Percentiles rank a stretch among this genome's conserved stretches.
Evolutionary conservation across 2,888 invertebrate genomes (phyloP).

Genomic region (Caradrina clavipalpis): DNA sequence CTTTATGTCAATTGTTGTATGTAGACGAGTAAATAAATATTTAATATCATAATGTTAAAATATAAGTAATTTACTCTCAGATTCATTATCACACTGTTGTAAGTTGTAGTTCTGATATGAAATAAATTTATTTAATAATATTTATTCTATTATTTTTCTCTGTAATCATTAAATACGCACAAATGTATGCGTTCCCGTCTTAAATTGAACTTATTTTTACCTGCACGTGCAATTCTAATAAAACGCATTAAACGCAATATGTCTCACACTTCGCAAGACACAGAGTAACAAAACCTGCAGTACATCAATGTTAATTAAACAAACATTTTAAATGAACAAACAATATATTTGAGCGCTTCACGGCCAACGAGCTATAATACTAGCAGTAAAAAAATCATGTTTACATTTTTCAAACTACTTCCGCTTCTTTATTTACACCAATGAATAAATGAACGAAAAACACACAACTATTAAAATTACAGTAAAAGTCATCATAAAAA

Average conservation of each 20-base stretch:
- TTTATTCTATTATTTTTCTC: slow-evolving; percentile 16
- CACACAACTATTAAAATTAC: slow-evolving; percentile 26
- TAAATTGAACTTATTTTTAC: background rate
- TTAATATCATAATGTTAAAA: too few relatives aligned
- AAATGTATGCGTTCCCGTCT: background rate
- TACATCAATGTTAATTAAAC: slow-evolving; percentile 3
- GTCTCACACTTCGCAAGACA: slow-evolving; percentile 25
- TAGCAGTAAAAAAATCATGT: slow-evolving; percentile 19
- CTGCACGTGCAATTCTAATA: slow-evolving; percentile 6
- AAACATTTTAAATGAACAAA: slow-evolving; percentile 9
- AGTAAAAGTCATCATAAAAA: slow-evolving; percentile 31
- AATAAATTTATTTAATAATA: slow-evolving; percentile 47
- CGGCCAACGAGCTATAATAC: slow-evolving; percentile 12
- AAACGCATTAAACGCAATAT: background rate
- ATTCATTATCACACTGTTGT: slow-evolving; percentile 33
- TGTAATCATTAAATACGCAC: background rate
- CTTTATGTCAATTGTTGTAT: too few relatives aligned
- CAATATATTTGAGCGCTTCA: background rate
- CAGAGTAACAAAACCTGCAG: background rate
- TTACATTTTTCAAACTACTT: slow-evolving; percentile 21
- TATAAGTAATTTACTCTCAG: slow-evolving; percentile 25
- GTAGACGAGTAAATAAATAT: too few relatives aligned
- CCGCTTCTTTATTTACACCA: slow-evolving; percentile 19
- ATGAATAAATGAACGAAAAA: slow-evolving; percentile 16
- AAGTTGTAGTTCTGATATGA: slow-evolving; percentile 39